Percentiles rank a stretch among this genome's conserved stretches.
Evolutionary conservation across 2,797 vertebrate species (phyloP).

Genomic region (Melanotaenia trifasciata): DNA sequence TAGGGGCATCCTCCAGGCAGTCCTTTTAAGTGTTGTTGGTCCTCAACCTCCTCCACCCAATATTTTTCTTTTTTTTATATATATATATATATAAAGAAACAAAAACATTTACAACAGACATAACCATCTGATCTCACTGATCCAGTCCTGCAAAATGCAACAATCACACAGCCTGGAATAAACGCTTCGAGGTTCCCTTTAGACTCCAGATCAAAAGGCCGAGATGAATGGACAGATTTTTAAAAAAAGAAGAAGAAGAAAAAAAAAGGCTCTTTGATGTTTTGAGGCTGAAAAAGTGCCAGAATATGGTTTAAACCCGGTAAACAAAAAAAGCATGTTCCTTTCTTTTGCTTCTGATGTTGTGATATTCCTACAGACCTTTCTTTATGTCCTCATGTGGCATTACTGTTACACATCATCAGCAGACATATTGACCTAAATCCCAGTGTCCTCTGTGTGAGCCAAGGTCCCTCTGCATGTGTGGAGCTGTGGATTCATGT

Average conservation of each 20-base stretch:
- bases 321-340: not conserved
- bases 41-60: not conserved
- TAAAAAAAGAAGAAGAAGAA: not conserved
- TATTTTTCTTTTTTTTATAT: not conserved
- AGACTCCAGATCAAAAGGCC: constrained; percentile 41
- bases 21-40: no score
- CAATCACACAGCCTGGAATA: constrained; percentile 21
- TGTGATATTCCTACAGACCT: constrained; percentile 7
- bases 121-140: constrained; percentile 48
- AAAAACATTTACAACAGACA: not conserved
- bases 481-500: constrained; percentile 42
- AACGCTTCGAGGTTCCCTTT: constrained; percentile 36
- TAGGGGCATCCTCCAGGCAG: no score
- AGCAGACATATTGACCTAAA: constrained; percentile 71
- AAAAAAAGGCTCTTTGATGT: constrained; percentile 47
- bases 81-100: not conserved
- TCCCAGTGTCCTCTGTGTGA: constrained; percentile 49
- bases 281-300: constrained; percentile 3
- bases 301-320: constrained; percentile 36
- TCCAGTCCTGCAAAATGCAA: constrained; percentile 19
- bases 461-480: constrained; percentile 60
- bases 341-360: constrained; percentile 13
- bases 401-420: constrained; percentile 43
- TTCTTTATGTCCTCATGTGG: constrained; percentile 23
- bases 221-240: constrained; percentile 38